These are phyloP conservation scores for Phyllotreta striolata DNA, from an alignment of 2,888 invertebrate species.

Conservation along the genomic window DNA sequence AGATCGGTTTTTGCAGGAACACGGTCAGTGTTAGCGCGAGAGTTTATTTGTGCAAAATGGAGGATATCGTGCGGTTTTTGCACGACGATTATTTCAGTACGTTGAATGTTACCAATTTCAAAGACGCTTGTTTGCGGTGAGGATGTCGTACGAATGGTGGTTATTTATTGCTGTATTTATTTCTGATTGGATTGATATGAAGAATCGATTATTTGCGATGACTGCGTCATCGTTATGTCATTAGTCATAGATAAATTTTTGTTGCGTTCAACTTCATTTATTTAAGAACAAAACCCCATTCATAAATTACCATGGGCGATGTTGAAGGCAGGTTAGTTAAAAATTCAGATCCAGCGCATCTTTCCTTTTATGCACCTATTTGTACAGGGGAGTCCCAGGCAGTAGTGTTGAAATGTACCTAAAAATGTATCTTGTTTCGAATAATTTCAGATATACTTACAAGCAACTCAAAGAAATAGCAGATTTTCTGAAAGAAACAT, in stretches of 20 bases:
- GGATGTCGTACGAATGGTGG: not conserved
- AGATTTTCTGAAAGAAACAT: conserved; percentile 19
- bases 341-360: too few relatives aligned
- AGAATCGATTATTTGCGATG: not conserved
- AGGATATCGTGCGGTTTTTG: conserved; percentile 85
- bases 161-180: not conserved
- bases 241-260: too few relatives aligned
- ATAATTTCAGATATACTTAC: conserved; percentile 25
- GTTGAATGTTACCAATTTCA: conserved; percentile 88
- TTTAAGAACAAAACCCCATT: too few relatives aligned
- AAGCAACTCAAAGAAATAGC: conserved; percentile 24
- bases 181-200: not conserved
- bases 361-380: too few relatives aligned
- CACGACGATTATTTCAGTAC: conserved; percentile 86
- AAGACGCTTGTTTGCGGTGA: conserved; percentile 73
- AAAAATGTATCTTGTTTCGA: too few relatives aligned
- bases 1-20: conserved; percentile 80
- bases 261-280: too few relatives aligned
- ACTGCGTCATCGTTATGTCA: not conserved
- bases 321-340: too few relatives aligned
- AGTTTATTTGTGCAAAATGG: conserved; percentile 79
- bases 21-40: conserved; percentile 65
- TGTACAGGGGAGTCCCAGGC: too few relatives aligned
- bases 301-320: too few relatives aligned
- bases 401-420: too few relatives aligned